phyloP scores from a whole-genome alignment of 2,113 vertebrate species.

The Hippocampus mohnikei region DNA sequence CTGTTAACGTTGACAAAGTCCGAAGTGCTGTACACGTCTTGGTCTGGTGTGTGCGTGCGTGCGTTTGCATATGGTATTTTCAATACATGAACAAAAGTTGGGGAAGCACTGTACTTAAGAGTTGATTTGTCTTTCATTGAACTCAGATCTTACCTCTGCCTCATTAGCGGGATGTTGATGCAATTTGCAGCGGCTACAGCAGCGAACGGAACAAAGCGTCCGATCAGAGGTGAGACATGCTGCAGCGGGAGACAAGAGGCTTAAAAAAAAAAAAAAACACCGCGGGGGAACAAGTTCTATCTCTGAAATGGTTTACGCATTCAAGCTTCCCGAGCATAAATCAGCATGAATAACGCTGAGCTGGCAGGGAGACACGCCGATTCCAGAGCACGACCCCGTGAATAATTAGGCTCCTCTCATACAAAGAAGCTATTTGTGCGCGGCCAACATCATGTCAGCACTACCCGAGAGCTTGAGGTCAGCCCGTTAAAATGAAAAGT shows the following conservation, averaged over 20 bases:
- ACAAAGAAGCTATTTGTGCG: constrained; percentile 22
- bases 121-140: neutral
- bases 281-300: neutral
- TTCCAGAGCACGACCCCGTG: constrained; percentile 15
- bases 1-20: too few relatives aligned
- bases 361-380: constrained; percentile 10
- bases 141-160: constrained; percentile 82
- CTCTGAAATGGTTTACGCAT: constrained; percentile 2
- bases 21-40: too few relatives aligned
- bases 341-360: constrained; percentile 5
- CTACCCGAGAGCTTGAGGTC: constrained; percentile 16
- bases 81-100: neutral
- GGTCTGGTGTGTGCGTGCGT: neutral
- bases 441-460: constrained; percentile 19
- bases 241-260: constrained; percentile 51
- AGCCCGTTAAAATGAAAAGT: constrained; percentile 38
- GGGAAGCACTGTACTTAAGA: too few relatives aligned
- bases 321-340: constrained; percentile 6
- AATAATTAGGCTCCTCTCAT: constrained; percentile 7
- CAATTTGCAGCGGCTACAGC: constrained; percentile 98
- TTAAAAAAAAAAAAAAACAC: neutral
- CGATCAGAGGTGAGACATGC: constrained; percentile 89
- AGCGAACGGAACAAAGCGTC: constrained; percentile 96
- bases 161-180: constrained; percentile 98
- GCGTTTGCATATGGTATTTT: neutral